These are phyloP conservation scores for Merluccius polli DNA, from an alignment of 2,797 vertebrate species.

Conservation along the genomic window DNA sequence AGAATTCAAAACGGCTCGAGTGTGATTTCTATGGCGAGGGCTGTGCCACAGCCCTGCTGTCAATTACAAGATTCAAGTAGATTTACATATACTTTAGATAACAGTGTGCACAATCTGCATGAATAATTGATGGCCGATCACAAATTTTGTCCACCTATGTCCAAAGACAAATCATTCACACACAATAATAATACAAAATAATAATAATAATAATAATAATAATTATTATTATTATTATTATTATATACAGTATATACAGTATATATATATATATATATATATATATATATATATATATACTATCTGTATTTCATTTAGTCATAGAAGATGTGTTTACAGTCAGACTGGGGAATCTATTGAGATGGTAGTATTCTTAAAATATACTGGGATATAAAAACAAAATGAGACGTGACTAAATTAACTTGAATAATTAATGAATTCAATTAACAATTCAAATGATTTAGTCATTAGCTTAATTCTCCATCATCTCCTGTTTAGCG, in stretches of 20 bases:
- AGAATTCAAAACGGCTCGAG: slow-evolving; percentile 26
- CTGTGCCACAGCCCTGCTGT: slow-evolving; percentile 10
- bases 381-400: neutral
- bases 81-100: slow-evolving; percentile 7
- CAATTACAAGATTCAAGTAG: slow-evolving; percentile 2
- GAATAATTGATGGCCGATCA: neutral
- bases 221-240: no score
- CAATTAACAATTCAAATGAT: slow-evolving; percentile 1
- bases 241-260: no score
- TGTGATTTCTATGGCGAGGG: slow-evolving; percentile 23
- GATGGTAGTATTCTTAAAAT: neutral
- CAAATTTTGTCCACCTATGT: neutral
- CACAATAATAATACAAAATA: neutral
- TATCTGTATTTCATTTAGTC: neutral
- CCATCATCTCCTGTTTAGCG: slow-evolving; percentile 3
- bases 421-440: neutral
- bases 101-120: neutral
- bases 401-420: slow-evolving; percentile 6
- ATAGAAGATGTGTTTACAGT: neutral
- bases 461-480: neutral
- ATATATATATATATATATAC: neutral
- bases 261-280: neutral
- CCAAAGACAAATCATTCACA: neutral
- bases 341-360: neutral
- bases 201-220: no score